phyloP scores from a whole-genome alignment of 2,113 vertebrate species.

The Neopipo cinnamomea region DNA sequence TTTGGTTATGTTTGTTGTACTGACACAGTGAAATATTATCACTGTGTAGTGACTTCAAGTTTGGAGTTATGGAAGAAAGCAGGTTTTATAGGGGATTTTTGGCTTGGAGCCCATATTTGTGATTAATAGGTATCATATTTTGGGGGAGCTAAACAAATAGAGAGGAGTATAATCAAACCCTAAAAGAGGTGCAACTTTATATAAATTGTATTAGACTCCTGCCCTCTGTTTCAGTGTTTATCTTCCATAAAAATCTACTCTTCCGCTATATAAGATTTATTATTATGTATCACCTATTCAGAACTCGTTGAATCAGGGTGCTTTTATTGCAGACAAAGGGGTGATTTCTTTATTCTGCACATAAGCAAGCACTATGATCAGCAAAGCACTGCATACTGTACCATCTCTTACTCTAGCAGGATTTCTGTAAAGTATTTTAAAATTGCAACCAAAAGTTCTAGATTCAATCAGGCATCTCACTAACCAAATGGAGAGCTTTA shows the following conservation, averaged over 20 bases:
- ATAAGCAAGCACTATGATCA: conserved; percentile 12
- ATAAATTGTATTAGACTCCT: conserved; percentile 22
- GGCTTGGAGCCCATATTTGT: neutral
- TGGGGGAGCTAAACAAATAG: neutral
- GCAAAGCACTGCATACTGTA: neutral
- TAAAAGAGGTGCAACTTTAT: neutral
- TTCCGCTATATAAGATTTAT: conserved; percentile 26
- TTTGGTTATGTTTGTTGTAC: neutral
- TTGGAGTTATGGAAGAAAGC: neutral
- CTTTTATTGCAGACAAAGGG: conserved; percentile 52
- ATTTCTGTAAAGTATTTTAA: neutral
- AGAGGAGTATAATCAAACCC: neutral
- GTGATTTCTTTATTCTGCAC: conserved; percentile 17
- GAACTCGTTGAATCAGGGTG: neutral
- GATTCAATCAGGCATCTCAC: neutral
- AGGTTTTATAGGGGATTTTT: neutral
- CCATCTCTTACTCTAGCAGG: neutral
- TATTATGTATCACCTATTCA: conserved; percentile 29
- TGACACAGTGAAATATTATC: neutral
- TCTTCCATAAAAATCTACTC: conserved; percentile 34
- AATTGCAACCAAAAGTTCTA: neutral
- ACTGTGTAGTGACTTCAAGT: neutral
- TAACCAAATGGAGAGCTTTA: neutral
- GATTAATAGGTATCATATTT: conserved; percentile 5
- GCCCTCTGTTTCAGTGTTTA: conserved; percentile 32